Conservation (phyloP, 2,113 vertebrate species). For the Actenoides lindsayi region DNA sequence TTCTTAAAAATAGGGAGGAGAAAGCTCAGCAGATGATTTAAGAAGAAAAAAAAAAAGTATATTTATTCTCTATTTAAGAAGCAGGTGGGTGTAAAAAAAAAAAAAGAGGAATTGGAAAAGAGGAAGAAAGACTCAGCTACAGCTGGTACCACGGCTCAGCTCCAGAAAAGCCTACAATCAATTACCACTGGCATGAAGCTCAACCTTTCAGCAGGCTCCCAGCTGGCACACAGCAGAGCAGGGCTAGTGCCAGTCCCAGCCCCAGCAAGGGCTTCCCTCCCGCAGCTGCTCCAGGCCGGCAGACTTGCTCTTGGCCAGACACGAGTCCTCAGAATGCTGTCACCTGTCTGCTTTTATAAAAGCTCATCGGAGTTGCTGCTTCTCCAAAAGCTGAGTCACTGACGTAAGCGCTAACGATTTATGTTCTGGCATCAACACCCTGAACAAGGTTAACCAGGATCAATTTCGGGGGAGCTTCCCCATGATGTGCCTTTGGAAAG, state of each 20-base stretch:
- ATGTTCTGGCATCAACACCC: background rate
- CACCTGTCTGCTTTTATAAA: constrained; percentile 38
- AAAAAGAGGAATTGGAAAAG: background rate
- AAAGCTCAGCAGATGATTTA: constrained; percentile 14
- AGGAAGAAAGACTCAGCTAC: constrained; percentile 48
- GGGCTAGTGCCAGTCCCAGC: background rate
- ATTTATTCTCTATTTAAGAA: constrained; percentile 34
- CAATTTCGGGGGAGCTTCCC: background rate
- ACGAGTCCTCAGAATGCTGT: background rate
- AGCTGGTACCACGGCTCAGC: constrained; percentile 52
- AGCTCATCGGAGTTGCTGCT: background rate
- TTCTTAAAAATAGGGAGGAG: constrained; percentile 50
- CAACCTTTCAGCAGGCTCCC: constrained; percentile 27
- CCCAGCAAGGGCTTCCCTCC: constrained; percentile 19
- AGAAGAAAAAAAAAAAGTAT: constrained; percentile 23
- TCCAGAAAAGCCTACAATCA: constrained; percentile 62
- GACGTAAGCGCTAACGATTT: background rate
- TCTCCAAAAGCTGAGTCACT: constrained; percentile 5
- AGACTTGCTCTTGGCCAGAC: constrained; percentile 44
- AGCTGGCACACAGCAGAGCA: constrained; percentile 41
- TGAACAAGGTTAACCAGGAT: constrained; percentile 4
- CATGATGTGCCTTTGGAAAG: background rate
- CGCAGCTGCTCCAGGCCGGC: constrained; percentile 32
- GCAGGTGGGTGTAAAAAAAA: constrained; percentile 56
- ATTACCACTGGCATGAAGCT: constrained; percentile 30